phyloP scores from a whole-genome alignment of 2,888 invertebrate genomes.

The Amiota mariae region DNA sequence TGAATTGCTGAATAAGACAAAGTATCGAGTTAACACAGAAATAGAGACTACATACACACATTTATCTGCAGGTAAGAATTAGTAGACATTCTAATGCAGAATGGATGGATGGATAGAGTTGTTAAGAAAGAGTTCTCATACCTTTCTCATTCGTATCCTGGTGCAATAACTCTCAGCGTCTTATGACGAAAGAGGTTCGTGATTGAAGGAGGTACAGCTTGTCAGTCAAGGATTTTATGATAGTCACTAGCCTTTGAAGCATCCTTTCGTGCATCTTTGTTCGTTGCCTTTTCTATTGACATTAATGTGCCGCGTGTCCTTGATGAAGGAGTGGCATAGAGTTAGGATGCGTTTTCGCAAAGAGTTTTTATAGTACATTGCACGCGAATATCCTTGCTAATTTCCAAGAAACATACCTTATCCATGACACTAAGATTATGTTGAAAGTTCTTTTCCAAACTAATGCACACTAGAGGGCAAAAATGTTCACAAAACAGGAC shows the following conservation, averaged over 20 bases:
- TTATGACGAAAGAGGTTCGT: conserved; percentile 65
- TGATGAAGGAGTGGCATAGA: conserved; percentile 46
- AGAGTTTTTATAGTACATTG: conserved; percentile 64
- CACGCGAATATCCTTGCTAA: conserved; percentile 60
- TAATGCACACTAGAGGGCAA: conserved; percentile 2
- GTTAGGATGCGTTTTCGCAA: conserved; percentile 56
- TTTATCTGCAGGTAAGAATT: conserved; percentile 37
- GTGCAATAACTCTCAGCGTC: conserved; percentile 34
- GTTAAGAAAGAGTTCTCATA: conserved; percentile 56
- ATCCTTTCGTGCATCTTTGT: neutral
- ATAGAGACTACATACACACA: conserved; percentile 53
- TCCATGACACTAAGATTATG: too few relatives aligned
- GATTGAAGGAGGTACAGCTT: conserved; percentile 43
- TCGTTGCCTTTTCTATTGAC: conserved; percentile 34
- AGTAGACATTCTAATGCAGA: conserved; percentile 24
- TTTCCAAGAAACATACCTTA: conserved; percentile 56
- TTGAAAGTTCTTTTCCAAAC: neutral
- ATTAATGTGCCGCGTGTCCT: conserved; percentile 61
- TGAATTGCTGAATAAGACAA: conserved; percentile 56
- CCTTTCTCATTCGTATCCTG: conserved; percentile 30
- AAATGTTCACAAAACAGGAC: neutral
- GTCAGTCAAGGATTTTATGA: conserved; percentile 51
- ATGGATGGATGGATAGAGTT: conserved; percentile 32
- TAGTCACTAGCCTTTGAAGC: neutral
- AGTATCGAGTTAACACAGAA: too few relatives aligned